Base-by-base conservation (phyloP, 2,888 invertebrate species). In the Galerucella nymphaeae region DNA sequence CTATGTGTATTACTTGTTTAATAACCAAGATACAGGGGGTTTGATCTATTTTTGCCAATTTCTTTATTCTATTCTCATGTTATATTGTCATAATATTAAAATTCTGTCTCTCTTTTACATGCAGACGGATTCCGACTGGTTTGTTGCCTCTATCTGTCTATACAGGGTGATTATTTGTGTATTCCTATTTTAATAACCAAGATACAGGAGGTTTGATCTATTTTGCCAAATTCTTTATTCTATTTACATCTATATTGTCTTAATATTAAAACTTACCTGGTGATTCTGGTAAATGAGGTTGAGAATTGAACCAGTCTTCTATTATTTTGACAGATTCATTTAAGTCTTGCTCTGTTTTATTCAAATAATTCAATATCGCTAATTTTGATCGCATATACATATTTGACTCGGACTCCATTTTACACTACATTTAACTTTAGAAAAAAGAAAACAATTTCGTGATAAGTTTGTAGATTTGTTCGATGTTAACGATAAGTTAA, bases 261-360 rank as follows among this genome's bases (percentile, higher is more conserved):
- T 30, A 58, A 14, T 10, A 20, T 18, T 4, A 16, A 53, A 41
- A 71, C 76, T 80, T 75, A 83, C 83, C 78, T 41, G 78, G 75
- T 13, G 80, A 67, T 78, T 82, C 80, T 13, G 84, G 83, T 41
- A 84, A 65, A 77, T 83, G 82, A 0, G 78, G 79, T 61, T 83
- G 82, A 48, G 74, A 79, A 53, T 76, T 62, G 3, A 80, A 55
- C 83, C 83, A 84, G 18, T 78, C 74, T 57, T 70, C 68, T 3
- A 84, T 63, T 14, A 66, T 71, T 30, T 74, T 64, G 2, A 82
- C 78, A 72, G 82, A 81, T 30, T 80, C 76, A 14, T 67, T 58
- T 10, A 78, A 16, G 1, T 70, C 57, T 42, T 72, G 50, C 61
- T 77, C 77, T 14, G 70, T 72, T 70, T 74, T 76, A 10, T 72